Conservation (phyloP, 1,140 invertebrate genomes). For the Drosophila orosa region DNA sequence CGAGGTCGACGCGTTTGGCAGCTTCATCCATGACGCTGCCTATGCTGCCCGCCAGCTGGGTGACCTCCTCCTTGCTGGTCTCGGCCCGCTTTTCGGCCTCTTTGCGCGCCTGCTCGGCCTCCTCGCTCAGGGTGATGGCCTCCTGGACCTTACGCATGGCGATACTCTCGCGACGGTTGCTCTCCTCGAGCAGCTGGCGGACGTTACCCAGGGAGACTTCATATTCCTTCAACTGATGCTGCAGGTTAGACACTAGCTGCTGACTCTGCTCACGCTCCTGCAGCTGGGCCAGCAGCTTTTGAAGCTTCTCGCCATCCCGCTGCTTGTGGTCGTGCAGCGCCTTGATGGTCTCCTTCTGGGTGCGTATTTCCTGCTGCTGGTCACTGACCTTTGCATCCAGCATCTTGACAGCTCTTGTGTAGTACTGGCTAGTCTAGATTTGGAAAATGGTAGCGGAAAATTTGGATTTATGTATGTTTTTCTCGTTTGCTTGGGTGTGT, state of each 20-base stretch:
- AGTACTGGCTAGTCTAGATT: constrained; percentile 48
- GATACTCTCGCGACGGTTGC: constrained; percentile 36
- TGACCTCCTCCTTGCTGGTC: constrained; percentile 65
- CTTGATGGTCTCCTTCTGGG: constrained; percentile 60
- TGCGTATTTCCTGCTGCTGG: constrained; percentile 57
- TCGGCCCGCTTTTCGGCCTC: constrained; percentile 69
- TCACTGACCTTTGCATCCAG: constrained; percentile 42
- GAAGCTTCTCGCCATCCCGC: constrained; percentile 31
- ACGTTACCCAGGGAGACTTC: constrained; percentile 45
- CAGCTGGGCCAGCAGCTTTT: constrained; percentile 40
- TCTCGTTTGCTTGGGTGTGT: not conserved
- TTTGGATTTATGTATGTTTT: not conserved
- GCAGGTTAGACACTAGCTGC: constrained; percentile 20
- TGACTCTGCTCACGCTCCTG: constrained; percentile 12
- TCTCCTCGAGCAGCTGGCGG: constrained; percentile 33
- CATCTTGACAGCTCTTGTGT: constrained; percentile 42
- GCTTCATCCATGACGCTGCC: constrained; percentile 86
- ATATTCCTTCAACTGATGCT: constrained; percentile 53
- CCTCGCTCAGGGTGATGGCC: constrained; percentile 85
- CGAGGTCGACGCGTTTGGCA: constrained; percentile 86
- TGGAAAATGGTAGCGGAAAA: not conserved
- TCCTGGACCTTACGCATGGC: constrained; percentile 84
- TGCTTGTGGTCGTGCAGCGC: constrained; percentile 62
- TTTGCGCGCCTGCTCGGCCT: constrained; percentile 85
- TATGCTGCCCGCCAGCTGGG: constrained; percentile 62